These are phyloP conservation scores for Premnoplex brunnescens DNA, from an alignment of 2,797 vertebrate species.

Conservation along the genomic window DNA sequence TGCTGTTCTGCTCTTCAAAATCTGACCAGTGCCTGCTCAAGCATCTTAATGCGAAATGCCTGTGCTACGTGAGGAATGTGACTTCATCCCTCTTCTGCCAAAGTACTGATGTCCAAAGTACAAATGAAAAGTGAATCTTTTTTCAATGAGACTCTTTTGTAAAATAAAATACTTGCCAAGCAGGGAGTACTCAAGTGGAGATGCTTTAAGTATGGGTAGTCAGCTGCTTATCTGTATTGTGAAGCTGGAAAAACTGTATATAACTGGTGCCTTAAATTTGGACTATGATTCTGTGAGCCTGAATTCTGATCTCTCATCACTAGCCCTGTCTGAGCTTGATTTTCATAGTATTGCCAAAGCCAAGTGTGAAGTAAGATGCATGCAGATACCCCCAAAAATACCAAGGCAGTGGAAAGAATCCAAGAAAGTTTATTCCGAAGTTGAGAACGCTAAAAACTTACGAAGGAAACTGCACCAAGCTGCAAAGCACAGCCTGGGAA, in stretches of 20 bases:
- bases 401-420: too few species aligned
- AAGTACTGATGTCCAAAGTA: neutral
- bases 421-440: too few species aligned
- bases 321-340: neutral
- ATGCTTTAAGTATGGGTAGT: neutral
- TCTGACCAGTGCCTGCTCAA: neutral
- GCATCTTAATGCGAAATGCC: neutral
- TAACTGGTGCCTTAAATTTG: neutral
- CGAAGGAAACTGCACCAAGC: too few species aligned
- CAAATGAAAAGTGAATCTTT: neutral
- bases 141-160: rapidly evolving
- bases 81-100: neutral
- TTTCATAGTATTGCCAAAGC: neutral
- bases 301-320: neutral
- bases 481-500: too few species aligned
- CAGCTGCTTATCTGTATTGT: too few species aligned
- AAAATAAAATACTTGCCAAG: neutral
- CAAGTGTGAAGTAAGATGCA: too few species aligned
- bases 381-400: too few species aligned
- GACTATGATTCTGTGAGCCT: rapidly evolving
- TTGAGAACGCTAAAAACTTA: too few species aligned
- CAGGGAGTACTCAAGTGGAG: neutral
- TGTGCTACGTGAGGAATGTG: neutral
- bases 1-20: neutral
- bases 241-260: neutral